These are phyloP conservation scores for Falcaria lacertinaria DNA, from an alignment of 2,888 invertebrate genomes.

Conservation along the genomic window DNA sequence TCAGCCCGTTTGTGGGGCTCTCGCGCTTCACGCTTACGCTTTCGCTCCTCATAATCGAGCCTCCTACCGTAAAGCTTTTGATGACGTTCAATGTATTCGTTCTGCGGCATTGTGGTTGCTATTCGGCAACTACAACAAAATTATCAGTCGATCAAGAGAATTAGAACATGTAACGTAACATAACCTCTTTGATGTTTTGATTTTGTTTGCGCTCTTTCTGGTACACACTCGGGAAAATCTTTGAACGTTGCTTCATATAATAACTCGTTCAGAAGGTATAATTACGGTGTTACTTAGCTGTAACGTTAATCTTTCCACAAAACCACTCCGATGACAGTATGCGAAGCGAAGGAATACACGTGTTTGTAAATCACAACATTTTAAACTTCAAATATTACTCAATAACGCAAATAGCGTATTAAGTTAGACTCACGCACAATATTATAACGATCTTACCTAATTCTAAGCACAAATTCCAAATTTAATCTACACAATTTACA, in stretches of 20 bases:
- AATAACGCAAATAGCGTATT: slow-evolving; percentile 7
- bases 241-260: neutral
- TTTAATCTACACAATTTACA: slow-evolving; percentile 36
- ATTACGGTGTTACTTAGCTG: too few species aligned
- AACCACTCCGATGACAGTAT: slow-evolving; percentile 7
- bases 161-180: slow-evolving; percentile 17
- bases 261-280: too few species aligned
- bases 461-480: slow-evolving; percentile 30
- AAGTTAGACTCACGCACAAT: slow-evolving; percentile 19
- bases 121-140: slow-evolving; percentile 78
- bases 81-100: slow-evolving; percentile 99
- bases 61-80: slow-evolving; percentile 97
- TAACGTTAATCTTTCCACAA: slow-evolving; percentile 4
- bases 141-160: slow-evolving; percentile 45
- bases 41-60: slow-evolving; percentile 98
- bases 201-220: neutral
- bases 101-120: slow-evolving; percentile 94
- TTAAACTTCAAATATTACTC: slow-evolving; percentile 5
- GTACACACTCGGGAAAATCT: too few species aligned
- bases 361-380: slow-evolving; percentile 12
- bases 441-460: slow-evolving; percentile 8
- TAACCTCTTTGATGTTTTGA: slow-evolving; percentile 33
- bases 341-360: slow-evolving; percentile 13
- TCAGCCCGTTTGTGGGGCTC: slow-evolving; percentile 94
- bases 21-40: slow-evolving; percentile 96